These are phyloP conservation scores for Catharus fuscescens DNA, from an alignment of 2,113 vertebrate species.

Conservation along the genomic window DNA sequence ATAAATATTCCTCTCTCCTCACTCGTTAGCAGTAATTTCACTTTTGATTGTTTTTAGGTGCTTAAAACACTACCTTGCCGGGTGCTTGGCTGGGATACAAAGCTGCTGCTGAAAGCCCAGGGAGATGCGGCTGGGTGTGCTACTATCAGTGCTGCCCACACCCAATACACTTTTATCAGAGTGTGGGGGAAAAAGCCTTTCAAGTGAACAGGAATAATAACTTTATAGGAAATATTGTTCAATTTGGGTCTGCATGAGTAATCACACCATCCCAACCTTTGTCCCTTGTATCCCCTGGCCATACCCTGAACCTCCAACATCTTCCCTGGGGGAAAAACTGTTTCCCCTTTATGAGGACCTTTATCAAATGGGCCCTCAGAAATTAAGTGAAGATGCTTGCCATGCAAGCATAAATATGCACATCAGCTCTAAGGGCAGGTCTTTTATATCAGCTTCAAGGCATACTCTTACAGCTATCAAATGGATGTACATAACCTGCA, in stretches of 20 bases:
- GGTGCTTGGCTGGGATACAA: not conserved
- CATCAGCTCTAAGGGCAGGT: not conserved
- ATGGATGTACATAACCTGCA: not conserved
- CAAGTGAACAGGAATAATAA: not conserved
- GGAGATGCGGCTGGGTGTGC: not conserved
- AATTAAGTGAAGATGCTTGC: not conserved
- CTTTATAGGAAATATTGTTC: not conserved
- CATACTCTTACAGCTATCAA: not conserved
- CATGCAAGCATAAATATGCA: not conserved
- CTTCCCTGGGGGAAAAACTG: not conserved
- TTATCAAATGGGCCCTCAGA: not conserved
- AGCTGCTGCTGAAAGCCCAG: not conserved
- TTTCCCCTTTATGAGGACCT: not conserved
- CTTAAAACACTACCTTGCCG: not conserved
- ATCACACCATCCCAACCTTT: not conserved
- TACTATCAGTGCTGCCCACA: not conserved
- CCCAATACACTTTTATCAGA: not conserved
- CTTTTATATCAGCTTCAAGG: not conserved
- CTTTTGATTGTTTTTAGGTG: not conserved
- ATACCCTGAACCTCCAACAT: rapidly evolving
- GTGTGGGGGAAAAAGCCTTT: rapidly evolving
- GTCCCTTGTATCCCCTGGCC: too few relatives aligned
- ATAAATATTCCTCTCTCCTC: not conserved
- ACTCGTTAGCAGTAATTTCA: not conserved
- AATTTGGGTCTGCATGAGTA: not conserved